phyloP scores from a whole-genome alignment of 2,888 invertebrate genomes.

The Shargacucullia verbasci region DNA sequence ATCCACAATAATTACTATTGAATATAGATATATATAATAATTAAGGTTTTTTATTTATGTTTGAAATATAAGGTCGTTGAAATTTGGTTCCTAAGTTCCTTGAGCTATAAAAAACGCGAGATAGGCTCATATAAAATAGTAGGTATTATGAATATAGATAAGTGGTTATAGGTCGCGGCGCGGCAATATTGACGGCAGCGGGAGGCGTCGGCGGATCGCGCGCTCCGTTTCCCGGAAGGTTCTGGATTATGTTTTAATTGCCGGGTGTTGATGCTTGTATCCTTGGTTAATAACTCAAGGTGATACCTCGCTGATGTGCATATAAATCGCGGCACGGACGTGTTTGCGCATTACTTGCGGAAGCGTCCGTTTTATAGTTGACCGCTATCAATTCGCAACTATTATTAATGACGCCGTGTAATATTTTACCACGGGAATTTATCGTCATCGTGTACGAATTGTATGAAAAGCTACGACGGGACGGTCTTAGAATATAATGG shows the following conservation, averaged over 20 bases:
- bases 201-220: constrained; percentile 52
- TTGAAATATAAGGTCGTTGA: not conserved
- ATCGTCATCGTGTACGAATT: constrained; percentile 44
- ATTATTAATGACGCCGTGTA: constrained; percentile 56
- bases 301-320: constrained; percentile 53
- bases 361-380: constrained; percentile 54
- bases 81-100: not conserved
- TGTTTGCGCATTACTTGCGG: constrained; percentile 64
- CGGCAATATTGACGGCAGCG: constrained; percentile 57
- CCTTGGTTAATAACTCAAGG: constrained; percentile 71
- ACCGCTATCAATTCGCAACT: constrained; percentile 53
- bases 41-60: constrained; percentile 1
- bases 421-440: constrained; percentile 58
- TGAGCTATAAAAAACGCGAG: constrained; percentile 1
- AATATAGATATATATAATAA: no score
- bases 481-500: constrained; percentile 46
- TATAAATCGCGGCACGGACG: constrained; percentile 55
- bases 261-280: constrained; percentile 64
- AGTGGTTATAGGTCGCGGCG: constrained; percentile 3
- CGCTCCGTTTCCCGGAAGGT: constrained; percentile 79
- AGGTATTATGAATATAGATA: constrained; percentile 7
- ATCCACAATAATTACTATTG: no score
- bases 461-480: constrained; percentile 32
- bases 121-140: constrained; percentile 5
- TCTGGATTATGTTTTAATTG: constrained; percentile 75